Evolutionary conservation across 2,113 vertebrate genomes (phyloP).

Genomic region (Nanger granti): DNA sequence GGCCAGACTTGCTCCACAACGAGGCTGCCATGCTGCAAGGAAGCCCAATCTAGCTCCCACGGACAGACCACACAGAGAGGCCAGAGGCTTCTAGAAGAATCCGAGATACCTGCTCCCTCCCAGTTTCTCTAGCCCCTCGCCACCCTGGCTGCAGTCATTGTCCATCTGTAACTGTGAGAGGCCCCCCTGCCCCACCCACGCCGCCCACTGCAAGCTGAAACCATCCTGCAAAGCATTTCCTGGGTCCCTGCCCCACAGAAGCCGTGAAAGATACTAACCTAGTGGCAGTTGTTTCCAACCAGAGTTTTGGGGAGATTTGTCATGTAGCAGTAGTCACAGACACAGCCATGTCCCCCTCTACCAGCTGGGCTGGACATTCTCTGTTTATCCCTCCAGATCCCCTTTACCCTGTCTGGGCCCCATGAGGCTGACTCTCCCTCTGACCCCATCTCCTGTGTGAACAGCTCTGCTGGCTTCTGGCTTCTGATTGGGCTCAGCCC

Average conservation of each 20-base stretch:
- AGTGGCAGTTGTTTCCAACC: accelerated
- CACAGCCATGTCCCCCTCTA: not conserved
- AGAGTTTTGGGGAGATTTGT: not conserved
- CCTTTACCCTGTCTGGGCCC: not conserved
- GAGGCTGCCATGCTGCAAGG: not conserved
- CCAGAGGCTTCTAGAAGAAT: not conserved
- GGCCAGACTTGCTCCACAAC: accelerated
- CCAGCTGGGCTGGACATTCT: not conserved
- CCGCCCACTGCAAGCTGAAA: accelerated
- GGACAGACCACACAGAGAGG: accelerated
- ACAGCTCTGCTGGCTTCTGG: not conserved
- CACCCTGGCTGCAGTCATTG: not conserved
- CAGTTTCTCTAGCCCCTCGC: not conserved
- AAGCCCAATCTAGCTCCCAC: not conserved
- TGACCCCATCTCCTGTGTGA: accelerated
- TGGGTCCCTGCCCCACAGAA: not conserved
- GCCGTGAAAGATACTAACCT: accelerated
- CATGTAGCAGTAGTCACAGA: accelerated
- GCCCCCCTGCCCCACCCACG: not conserved
- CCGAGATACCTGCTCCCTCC: not conserved
- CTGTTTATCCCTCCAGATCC: not conserved
- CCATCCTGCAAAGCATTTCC: not conserved
- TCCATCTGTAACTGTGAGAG: not conserved
- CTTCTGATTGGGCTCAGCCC: not conserved
- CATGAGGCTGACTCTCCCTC: not conserved